These are phyloP conservation scores for Megaleporinus macrocephalus DNA, from an alignment of 2,113 vertebrate species.

Conservation along the genomic window DNA sequence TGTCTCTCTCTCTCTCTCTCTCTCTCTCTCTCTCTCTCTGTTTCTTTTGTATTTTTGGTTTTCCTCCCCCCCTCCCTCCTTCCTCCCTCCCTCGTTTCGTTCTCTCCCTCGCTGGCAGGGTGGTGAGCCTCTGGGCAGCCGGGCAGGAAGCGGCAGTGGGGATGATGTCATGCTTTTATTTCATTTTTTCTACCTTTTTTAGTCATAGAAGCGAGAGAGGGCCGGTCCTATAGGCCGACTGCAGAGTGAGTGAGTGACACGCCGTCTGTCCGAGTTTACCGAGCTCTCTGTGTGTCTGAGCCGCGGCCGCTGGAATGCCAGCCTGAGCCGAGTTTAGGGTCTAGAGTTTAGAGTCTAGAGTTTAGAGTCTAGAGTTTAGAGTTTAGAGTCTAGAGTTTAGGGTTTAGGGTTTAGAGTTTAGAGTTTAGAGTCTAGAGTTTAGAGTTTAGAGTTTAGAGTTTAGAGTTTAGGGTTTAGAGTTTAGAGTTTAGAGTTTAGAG, in stretches of 20 bases:
- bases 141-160: constrained; percentile 34
- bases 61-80: constrained; percentile 50
- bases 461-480: too few relatives aligned
- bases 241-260: constrained; percentile 60
- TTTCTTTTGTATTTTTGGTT: constrained; percentile 29
- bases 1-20: too few relatives aligned
- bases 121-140: not conserved
- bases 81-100: not conserved
- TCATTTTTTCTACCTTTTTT: constrained; percentile 83
- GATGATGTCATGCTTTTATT: constrained; percentile 80
- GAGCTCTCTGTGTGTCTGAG: not conserved
- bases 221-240: constrained; percentile 69
- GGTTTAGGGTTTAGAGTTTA: too few relatives aligned
- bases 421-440: too few relatives aligned
- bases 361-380: too few relatives aligned
- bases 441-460: too few relatives aligned
- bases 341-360: too few relatives aligned
- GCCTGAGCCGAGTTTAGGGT: not conserved
- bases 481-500: too few relatives aligned
- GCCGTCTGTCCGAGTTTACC: not conserved
- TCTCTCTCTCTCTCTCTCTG: too few relatives aligned
- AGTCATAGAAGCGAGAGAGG: constrained; percentile 75
- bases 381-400: too few relatives aligned
- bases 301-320: constrained; percentile 10
- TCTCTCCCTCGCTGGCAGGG: not conserved